Evolutionary conservation across 2,888 invertebrate species (phyloP).

Genomic region (Hydraecia micacea): DNA sequence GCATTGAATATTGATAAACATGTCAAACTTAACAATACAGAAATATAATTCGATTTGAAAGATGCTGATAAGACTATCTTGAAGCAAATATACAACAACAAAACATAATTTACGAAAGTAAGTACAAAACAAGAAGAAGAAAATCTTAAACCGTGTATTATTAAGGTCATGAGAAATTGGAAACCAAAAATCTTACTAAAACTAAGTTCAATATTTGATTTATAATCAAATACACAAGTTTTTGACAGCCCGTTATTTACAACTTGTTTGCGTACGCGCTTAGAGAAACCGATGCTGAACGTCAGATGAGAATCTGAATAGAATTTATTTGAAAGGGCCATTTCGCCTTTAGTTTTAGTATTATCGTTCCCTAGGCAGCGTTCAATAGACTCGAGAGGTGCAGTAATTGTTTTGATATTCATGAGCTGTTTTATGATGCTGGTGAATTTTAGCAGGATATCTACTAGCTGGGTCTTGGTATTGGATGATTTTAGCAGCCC

Average conservation of each 20-base stretch:
- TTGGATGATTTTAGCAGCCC: not conserved
- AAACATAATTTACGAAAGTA: constrained; percentile 25
- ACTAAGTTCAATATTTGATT: constrained; percentile 54
- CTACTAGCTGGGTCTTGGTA: not conserved
- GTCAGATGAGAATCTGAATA: constrained; percentile 34
- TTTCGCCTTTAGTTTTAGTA: constrained; percentile 26
- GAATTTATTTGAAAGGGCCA: constrained; percentile 37
- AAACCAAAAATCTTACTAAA: constrained; percentile 32
- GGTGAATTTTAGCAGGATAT: not conserved
- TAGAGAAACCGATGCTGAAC: constrained; percentile 28
- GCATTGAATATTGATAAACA: constrained; percentile 11
- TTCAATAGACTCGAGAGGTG: constrained; percentile 11
- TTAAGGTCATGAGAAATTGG: constrained; percentile 42
- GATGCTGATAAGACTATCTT: not conserved
- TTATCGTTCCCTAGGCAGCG: constrained; percentile 12
- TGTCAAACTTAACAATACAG: constrained; percentile 11
- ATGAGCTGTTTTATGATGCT: constrained; percentile 23
- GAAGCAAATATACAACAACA: constrained; percentile 11
- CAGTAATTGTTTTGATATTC: constrained; percentile 30
- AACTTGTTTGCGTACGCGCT: constrained; percentile 36
- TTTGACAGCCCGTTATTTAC: constrained; percentile 55
- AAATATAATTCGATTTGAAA: constrained; percentile 15
- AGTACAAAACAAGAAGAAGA: constrained; percentile 12
- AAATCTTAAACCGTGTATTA: constrained; percentile 27
- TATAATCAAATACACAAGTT: constrained; percentile 47